Conservation (phyloP, 2,797 vertebrate genomes). For the Echiichthys vipera region DNA sequence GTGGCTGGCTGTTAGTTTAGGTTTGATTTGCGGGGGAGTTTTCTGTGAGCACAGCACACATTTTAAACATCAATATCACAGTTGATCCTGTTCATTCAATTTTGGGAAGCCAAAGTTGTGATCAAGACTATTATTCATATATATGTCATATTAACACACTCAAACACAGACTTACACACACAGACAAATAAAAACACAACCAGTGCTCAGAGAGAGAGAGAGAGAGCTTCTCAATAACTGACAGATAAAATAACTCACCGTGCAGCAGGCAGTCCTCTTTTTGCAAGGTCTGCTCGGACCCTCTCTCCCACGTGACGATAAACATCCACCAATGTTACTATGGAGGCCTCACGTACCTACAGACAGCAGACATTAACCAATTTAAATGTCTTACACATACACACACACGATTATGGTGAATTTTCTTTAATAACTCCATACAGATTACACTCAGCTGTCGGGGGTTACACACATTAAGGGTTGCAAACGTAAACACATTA, state of each 20-base stretch:
- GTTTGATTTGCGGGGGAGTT: no score
- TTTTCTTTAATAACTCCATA: constrained; percentile 15
- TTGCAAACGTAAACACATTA: constrained; percentile 22
- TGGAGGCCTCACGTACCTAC: constrained; percentile 94
- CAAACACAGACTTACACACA: constrained; percentile 18
- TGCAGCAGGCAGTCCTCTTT: constrained; percentile 90
- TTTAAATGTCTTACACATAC: constrained; percentile 12
- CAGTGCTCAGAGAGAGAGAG: not conserved
- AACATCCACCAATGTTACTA: constrained; percentile 90
- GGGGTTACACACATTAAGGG: constrained; percentile 23
- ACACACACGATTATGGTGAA: constrained; percentile 6
- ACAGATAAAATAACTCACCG: constrained; percentile 84
- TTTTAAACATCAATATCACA: no score
- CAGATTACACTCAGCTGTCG: constrained; percentile 27
- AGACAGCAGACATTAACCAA: constrained; percentile 35
- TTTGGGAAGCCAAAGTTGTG: no score
- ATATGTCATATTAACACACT: no score
- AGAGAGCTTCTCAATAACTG: constrained; percentile 7
- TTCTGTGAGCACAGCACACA: no score
- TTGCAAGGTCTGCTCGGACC: constrained; percentile 89
- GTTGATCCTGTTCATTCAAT: no score
- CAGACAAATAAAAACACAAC: not conserved
- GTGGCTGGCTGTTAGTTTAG: no score
- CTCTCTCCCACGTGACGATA: constrained; percentile 94
- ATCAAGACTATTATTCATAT: no score